These are phyloP conservation scores for Pogonophryne albipinna DNA, from an alignment of 2,797 vertebrate genomes.

Conservation along the genomic window DNA sequence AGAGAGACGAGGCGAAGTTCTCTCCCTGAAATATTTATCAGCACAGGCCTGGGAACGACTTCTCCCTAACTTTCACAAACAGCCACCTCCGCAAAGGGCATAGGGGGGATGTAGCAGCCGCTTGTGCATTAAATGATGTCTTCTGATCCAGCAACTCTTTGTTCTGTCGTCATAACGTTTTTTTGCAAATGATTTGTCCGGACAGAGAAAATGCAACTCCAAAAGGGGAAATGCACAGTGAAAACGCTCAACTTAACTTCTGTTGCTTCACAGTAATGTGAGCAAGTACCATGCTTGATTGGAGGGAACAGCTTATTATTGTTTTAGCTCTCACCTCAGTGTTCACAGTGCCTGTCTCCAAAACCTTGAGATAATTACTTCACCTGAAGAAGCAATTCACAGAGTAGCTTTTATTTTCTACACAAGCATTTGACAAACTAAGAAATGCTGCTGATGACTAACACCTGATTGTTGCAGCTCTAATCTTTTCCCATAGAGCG, in stretches of 20 bases:
- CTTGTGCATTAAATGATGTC: constrained; percentile 60
- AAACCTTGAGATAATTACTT: not conserved
- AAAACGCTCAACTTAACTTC: constrained; percentile 18
- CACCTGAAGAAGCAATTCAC: constrained; percentile 1
- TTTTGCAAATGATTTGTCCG: not conserved
- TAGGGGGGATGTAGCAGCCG: constrained; percentile 42
- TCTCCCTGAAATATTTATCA: constrained; percentile 80
- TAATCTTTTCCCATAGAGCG: not conserved
- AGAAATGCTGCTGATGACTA: not conserved
- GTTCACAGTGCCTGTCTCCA: not conserved
- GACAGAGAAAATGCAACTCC: constrained; percentile 35
- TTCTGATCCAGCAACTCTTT: constrained; percentile 45
- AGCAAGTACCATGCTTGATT: constrained; percentile 30
- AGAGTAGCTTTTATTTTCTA: constrained; percentile 1
- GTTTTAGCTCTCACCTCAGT: not conserved
- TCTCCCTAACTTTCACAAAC: constrained; percentile 64
- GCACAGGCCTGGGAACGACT: constrained; percentile 52
- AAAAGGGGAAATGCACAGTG: not conserved
- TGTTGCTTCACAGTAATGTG: not conserved
- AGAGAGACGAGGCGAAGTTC: constrained; percentile 72
- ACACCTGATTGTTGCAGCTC: not conserved
- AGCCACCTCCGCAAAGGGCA: constrained; percentile 55
- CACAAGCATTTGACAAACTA: not conserved
- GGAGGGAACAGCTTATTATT: constrained; percentile 28
- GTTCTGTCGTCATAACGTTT: constrained; percentile 14